A percentile compares a stretch with the other conserved stretches of the same genome.
These are phyloP conservation scores for Potamarius usumacintae DNA, from an alignment of 2,113 vertebrate species.

Conservation along the genomic window DNA sequence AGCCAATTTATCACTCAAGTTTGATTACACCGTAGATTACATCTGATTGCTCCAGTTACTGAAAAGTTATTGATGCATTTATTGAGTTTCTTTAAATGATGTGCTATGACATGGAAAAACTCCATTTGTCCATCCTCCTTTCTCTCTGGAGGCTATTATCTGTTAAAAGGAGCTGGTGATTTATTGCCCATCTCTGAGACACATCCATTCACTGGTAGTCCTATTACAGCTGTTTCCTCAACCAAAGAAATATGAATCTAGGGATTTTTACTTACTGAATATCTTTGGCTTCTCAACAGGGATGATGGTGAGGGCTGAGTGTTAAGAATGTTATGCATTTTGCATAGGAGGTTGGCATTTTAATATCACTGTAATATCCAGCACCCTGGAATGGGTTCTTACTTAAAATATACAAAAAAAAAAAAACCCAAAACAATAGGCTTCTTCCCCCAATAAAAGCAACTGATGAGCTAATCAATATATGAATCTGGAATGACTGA, in stretches of 20 bases:
- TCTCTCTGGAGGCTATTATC: constrained; percentile 35
- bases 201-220: neutral
- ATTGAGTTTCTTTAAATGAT: constrained; percentile 6
- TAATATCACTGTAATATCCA: neutral
- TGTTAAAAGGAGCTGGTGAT: constrained; percentile 42
- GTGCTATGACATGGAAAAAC: neutral
- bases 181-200: constrained; percentile 39
- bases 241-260: constrained; percentile 8
- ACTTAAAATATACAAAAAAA: neutral
- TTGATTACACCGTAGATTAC: constrained; percentile 4
- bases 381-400: neutral
- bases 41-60: constrained; percentile 12
- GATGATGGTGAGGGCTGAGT: neutral
- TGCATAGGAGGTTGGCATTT: neutral
- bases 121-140: neutral
- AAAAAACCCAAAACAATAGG: no score
- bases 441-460: neutral
- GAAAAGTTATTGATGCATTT: constrained; percentile 17
- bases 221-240: constrained; percentile 1
- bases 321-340: neutral
- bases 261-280: neutral
- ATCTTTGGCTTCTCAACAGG: neutral
- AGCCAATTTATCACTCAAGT: constrained; percentile 37
- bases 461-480: neutral
- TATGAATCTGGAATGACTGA: neutral